Evolutionary conservation across 2,797 vertebrate species (phyloP).

Genomic region (Spinibarbus caldwelli): DNA sequence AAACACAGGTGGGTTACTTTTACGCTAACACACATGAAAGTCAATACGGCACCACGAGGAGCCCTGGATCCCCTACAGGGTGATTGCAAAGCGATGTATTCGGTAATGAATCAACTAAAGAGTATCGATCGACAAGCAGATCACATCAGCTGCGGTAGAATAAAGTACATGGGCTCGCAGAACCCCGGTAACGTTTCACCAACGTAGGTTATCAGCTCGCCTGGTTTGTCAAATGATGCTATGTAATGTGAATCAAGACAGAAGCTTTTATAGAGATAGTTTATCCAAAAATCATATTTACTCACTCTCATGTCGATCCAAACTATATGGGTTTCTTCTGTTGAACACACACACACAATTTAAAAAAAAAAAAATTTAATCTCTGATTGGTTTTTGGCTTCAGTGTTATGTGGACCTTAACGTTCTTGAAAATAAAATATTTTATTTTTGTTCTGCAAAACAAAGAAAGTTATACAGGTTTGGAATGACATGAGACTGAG

Average conservation of each 20-base stretch:
- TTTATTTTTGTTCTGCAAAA: background rate
- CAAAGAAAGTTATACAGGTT: background rate
- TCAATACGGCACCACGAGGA: constrained; percentile 72
- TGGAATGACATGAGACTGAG: background rate
- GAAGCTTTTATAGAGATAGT: background rate
- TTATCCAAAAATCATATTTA: background rate
- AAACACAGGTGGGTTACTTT: constrained; percentile 15
- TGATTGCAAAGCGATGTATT: constrained; percentile 83
- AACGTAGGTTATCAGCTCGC: constrained; percentile 9
- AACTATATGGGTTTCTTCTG: background rate
- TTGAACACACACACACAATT: background rate
- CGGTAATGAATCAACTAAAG: constrained; percentile 80
- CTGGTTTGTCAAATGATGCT: constrained; percentile 20
- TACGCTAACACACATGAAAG: constrained; percentile 73
- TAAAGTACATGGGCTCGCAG: constrained; percentile 67
- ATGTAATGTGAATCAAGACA: background rate
- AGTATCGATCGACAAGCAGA: constrained; percentile 80
- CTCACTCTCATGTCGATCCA: background rate
- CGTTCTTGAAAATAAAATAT: background rate
- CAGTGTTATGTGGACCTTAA: background rate
- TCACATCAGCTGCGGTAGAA: constrained; percentile 67
- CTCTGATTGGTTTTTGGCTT: background rate
- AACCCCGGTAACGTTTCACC: constrained; percentile 50
- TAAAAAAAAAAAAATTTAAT: no score
- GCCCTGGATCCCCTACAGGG: constrained; percentile 68